Conservation (phyloP, 2,888 invertebrate genomes). For the Epirrhoe tristata region DNA sequence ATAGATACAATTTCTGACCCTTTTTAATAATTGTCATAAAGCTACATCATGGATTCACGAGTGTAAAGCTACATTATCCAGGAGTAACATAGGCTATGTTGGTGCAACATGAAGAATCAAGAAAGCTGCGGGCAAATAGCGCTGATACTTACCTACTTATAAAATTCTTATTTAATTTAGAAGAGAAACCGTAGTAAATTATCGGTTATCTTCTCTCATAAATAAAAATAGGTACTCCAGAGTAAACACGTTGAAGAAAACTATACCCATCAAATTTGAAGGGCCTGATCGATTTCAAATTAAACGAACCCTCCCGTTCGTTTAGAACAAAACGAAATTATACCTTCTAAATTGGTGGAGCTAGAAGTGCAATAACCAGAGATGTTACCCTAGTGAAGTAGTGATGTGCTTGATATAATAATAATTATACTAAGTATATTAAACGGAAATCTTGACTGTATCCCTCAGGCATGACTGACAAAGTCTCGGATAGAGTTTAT, state of each 20-base stretch:
- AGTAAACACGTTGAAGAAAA: slow-evolving; percentile 35
- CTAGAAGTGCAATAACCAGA: slow-evolving; percentile 46
- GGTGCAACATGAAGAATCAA: too few species aligned
- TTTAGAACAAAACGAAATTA: slow-evolving; percentile 44
- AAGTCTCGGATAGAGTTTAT: too few species aligned
- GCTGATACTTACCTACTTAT: too few species aligned
- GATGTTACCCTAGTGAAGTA: slow-evolving; percentile 40
- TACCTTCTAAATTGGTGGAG: slow-evolving; percentile 45
- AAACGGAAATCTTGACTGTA: slow-evolving; percentile 1
- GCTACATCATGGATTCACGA: too few species aligned
- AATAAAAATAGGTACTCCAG: slow-evolving; percentile 4
- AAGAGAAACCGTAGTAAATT: background rate
- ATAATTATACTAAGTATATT: background rate
- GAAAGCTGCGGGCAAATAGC: too few species aligned
- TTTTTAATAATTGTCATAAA: too few species aligned
- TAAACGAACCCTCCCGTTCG: slow-evolving; percentile 33
- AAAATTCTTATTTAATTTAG: background rate
- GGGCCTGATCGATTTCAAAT: slow-evolving; percentile 43
- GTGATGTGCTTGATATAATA: slow-evolving; percentile 10
- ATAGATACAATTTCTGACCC: too few species aligned
- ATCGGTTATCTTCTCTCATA: background rate
- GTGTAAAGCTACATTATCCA: too few species aligned
- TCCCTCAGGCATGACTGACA: background rate
- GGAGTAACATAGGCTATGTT: too few species aligned
- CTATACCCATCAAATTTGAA: slow-evolving; percentile 41